Percentiles rank a stretch among this genome's conserved stretches.
Conservation (phyloP, 2,797 vertebrate species). For the Allobates femoralis region DNA sequence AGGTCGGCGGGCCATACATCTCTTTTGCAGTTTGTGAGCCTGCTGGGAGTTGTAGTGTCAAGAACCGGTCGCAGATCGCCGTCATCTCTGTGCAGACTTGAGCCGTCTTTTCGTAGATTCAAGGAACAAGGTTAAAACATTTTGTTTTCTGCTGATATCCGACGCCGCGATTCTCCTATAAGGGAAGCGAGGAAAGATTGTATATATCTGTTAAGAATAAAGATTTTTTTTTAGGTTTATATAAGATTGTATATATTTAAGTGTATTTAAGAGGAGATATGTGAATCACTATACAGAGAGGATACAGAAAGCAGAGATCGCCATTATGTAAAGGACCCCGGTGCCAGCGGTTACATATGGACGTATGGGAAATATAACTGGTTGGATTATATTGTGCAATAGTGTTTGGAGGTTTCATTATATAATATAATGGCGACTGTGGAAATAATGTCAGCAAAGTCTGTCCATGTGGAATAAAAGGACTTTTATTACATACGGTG, state of each 20-base stretch:
- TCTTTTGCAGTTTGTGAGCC: neutral
- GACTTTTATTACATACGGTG: neutral
- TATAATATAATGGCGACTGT: neutral
- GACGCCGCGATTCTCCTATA: slow-evolving; percentile 19
- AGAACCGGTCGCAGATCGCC: neutral
- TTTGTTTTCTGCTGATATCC: neutral
- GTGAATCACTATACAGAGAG: neutral
- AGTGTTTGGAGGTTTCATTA: neutral
- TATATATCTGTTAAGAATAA: slow-evolving; percentile 30
- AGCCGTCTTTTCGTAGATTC: neutral
- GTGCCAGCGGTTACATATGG: neutral
- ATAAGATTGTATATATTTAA: slow-evolving; percentile 49
- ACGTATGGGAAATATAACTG: neutral
- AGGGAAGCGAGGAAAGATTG: neutral
- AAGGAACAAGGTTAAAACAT: neutral
- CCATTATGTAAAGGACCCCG: neutral
- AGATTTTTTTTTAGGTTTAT: slow-evolving; percentile 36
- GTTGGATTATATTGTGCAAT: slow-evolving; percentile 42
- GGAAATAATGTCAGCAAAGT: slow-evolving; percentile 7
- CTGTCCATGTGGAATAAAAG: slow-evolving; percentile 13
- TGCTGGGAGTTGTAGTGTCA: neutral
- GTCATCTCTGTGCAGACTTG: neutral
- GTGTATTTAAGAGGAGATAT: slow-evolving; percentile 47
- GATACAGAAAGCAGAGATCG: neutral
- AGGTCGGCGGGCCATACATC: neutral